Percentiles rank a stretch among this genome's conserved stretches.
Conservation (phyloP, 2,797 vertebrate genomes). For the Rallus crepitans region DNA sequence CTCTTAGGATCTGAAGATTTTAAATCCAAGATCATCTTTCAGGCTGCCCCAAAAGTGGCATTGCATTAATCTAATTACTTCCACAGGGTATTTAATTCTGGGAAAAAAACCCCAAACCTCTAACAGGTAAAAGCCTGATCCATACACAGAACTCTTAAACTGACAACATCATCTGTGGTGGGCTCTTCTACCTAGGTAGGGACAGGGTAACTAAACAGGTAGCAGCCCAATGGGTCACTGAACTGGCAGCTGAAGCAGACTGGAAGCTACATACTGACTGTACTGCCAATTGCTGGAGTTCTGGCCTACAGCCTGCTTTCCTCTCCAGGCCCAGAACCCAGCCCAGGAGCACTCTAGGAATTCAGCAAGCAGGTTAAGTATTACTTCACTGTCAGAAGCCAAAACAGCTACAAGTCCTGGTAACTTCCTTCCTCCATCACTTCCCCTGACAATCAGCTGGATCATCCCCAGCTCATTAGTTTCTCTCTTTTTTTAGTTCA, state of each 20-base stretch:
- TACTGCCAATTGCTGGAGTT: background rate
- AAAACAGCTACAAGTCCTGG: background rate
- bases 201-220: background rate
- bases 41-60: background rate
- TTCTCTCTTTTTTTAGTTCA: background rate
- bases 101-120: fast-evolving
- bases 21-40: background rate
- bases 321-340: background rate
- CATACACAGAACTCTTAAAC: background rate
- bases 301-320: background rate
- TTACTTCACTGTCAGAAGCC: fast-evolving
- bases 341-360: background rate
- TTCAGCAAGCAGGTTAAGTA: background rate
- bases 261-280: background rate
- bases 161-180: fast-evolving
- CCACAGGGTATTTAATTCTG: background rate
- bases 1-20: background rate
- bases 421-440: background rate
- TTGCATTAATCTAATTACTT: background rate
- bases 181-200: background rate
- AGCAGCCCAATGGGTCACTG: fast-evolving
- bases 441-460: background rate
- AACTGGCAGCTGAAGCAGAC: background rate
- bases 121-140: background rate
- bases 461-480: background rate